Conservation (phyloP, 1,140 invertebrate species). For the Anthonomus grandis region DNA sequence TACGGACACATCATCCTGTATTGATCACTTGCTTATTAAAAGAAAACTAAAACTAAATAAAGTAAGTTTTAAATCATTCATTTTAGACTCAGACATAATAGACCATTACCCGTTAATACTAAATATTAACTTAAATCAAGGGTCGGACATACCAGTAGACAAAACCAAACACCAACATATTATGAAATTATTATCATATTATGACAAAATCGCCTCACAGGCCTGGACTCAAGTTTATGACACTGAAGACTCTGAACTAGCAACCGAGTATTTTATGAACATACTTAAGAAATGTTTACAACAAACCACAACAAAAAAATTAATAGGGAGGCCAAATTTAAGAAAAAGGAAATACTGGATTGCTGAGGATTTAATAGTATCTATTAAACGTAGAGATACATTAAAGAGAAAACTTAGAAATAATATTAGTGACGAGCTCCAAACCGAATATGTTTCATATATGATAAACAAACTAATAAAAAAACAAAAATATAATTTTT, state of each 20-base stretch:
- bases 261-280: not conserved
- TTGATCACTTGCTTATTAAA: not conserved
- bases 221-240: not conserved
- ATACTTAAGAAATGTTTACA: not conserved
- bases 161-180: not conserved
- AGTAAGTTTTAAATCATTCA: not conserved
- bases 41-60: not conserved
- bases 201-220: not conserved
- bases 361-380: not conserved
- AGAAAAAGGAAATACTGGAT: slow-evolving; percentile 1
- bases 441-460: not conserved
- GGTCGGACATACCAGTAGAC: not conserved
- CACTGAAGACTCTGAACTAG: not conserved
- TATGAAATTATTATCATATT: not conserved
- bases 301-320: not conserved
- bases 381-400: not conserved
- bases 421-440: not conserved
- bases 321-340: not conserved
- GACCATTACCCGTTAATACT: not conserved
- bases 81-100: not conserved
- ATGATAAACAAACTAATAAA: not conserved
- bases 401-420: not conserved
- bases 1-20: not conserved
- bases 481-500: not conserved
- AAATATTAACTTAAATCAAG: not conserved